Evolutionary conservation across 2,113 vertebrate genomes (phyloP), one percentile per base, ranked within the genome.

Genomic region (Hippocampus barbouri): DNA sequence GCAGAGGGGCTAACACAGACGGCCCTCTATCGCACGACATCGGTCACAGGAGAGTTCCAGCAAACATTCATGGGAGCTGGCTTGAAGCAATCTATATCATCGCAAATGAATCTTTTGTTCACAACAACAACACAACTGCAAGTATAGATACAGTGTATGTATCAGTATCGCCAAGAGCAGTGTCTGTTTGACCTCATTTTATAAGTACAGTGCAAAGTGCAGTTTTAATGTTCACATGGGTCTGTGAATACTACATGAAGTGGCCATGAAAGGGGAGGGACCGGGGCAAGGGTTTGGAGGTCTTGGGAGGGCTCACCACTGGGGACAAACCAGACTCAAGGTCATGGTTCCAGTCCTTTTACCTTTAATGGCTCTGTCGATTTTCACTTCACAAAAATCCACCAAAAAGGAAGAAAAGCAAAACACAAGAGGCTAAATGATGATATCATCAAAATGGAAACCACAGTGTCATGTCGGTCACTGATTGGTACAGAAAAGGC

Each of bases 291-390:
- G 30, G 40, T 4, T 85, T 70, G 88, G 71, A 79, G 85, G 64
- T 85, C 82, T 59, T 14, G 27, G 27, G 59, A 69, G 75, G 65
- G 79, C 66, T 54, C 73, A 72, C 27, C 59, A 61, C 59, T 18
- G 30, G 56, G 59, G 59, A 34, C 6, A 61, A 61, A 61, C 14
- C 59, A 61, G 59, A 61, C 27, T 20, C 16, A 47, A 76, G 76
- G 70, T 78, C 41, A 89, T 8, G 51, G 74, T 66, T 73, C 72
- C 72, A 27, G 41, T 1, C 1, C 51, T 71, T 85, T 94, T 95
- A 94, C 93, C 93, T 94, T 94, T 93, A 81, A 93, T 76, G 89
- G 92, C 87, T 91, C 91, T 93, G 88, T 93, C 90, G 92, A 93
- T 92, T 93, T 93, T 93, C 91, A 94, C 93, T 95, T 94, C 77